A percentile compares a stretch with the other conserved stretches of the same genome.
Conservation (phyloP, 2,113 vertebrate genomes). For the Montifringilla adamsi region DNA sequence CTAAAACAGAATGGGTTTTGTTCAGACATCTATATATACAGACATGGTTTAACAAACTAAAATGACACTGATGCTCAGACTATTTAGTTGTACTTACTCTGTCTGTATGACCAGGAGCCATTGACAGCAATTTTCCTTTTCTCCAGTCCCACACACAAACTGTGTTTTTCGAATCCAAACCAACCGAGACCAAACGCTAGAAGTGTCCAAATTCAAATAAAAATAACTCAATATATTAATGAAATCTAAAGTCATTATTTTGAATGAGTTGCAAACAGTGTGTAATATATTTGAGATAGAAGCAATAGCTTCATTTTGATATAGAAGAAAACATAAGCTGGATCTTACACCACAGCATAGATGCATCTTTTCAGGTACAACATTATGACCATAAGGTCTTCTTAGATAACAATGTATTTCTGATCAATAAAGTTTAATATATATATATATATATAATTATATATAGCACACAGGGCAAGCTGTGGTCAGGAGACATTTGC, state of each 20-base stretch:
- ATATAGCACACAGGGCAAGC: background rate
- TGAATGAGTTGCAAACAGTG: background rate
- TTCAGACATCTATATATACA: background rate
- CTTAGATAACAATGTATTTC: background rate
- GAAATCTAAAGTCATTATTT: background rate
- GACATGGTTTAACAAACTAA: background rate
- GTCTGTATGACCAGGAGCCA: constrained; percentile 95
- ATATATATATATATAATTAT: background rate
- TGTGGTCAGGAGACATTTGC: background rate
- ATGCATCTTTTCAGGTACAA: background rate
- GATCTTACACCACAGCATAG: background rate
- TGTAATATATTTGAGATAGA: background rate
- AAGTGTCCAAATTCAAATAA: constrained; percentile 22
- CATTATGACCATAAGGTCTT: background rate
- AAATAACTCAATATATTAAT: background rate
- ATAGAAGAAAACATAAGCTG: background rate
- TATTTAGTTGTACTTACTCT: constrained; percentile 81
- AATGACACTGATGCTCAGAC: background rate
- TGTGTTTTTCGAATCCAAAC: constrained; percentile 97
- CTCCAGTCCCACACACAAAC: constrained; percentile 99
- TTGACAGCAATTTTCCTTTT: constrained; percentile 90
- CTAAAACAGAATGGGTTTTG: background rate
- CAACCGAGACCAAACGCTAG: constrained; percentile 96
- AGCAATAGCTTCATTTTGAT: background rate
- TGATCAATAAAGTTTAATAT: background rate